phyloP scores from a whole-genome alignment of 53 echinoderm and acorn worm genomes.

The Arbacia lixula region DNA sequence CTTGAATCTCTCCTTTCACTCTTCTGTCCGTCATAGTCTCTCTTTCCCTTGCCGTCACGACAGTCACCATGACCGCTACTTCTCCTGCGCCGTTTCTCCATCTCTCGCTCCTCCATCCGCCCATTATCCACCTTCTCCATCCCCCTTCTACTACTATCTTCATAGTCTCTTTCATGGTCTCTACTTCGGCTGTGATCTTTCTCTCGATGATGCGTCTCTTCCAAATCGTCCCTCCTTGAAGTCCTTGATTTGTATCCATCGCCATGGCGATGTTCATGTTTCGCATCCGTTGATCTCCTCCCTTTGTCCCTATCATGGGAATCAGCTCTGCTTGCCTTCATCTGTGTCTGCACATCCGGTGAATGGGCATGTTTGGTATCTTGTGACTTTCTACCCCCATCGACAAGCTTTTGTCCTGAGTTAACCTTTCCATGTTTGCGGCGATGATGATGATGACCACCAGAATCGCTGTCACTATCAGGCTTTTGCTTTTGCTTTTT shows the following conservation, averaged over 20 bases:
- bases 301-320: background rate
- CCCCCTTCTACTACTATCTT: background rate
- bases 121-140: too few species aligned
- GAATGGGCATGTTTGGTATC: too few species aligned
- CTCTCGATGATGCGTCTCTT: background rate
- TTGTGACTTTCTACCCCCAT: too few species aligned
- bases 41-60: background rate
- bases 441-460: background rate
- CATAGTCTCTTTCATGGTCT: background rate
- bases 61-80: background rate
- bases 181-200: background rate
- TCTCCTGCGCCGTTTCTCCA: background rate
- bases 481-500: too few species aligned
- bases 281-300: slow-evolving; percentile 14
- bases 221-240: slow-evolving; percentile 5
- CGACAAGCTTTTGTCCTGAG: background rate
- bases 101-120: slow-evolving; percentile 14
- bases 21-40: background rate
- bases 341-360: too few species aligned
- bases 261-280: background rate
- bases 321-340: background rate
- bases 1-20: slow-evolving; percentile 3
- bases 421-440: background rate
- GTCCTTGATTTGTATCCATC: background rate
- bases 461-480: background rate